These are phyloP conservation scores for Stylophora pistillata DNA, from an alignment of 64 coral and sea anemone genomes.

Conservation along the genomic window DNA sequence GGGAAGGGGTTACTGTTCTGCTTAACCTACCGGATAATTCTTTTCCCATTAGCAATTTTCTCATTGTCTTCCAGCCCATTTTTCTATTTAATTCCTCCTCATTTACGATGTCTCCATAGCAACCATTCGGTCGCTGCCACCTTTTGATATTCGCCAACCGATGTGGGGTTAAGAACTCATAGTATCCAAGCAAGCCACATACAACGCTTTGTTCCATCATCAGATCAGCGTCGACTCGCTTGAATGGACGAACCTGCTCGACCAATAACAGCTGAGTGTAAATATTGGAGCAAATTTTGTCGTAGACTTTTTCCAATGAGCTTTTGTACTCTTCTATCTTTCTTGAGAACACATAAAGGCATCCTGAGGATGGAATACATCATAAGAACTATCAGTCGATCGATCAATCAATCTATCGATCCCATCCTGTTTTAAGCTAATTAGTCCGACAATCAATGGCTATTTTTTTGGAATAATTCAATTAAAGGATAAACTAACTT, in stretches of 20 bases:
- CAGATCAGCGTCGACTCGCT: constrained; percentile 24
- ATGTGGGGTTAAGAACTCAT: constrained; percentile 31
- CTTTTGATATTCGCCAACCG: neutral
- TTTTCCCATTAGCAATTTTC: constrained; percentile 31
- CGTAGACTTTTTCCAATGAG: neutral
- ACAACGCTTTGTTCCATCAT: constrained; percentile 63
- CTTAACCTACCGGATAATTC: constrained; percentile 35
- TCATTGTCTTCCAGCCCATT: constrained; percentile 29
- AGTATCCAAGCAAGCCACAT: constrained; percentile 54
- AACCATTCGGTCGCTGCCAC: constrained; percentile 48
- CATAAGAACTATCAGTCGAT: neutral
- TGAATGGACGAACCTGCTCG: constrained; percentile 2
- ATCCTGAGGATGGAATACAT: constrained; percentile 5
- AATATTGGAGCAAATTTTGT: constrained; percentile 47
- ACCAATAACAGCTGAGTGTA: constrained; percentile 46
- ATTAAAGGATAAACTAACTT: too few relatives aligned
- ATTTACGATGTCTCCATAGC: constrained; percentile 22
- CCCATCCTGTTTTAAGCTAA: neutral
- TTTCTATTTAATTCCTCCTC: neutral
- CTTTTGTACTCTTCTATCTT: neutral
- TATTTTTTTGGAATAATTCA: too few relatives aligned
- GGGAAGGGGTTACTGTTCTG: too few relatives aligned
- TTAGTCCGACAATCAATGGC: neutral
- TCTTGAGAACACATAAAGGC: neutral
- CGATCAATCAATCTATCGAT: neutral